A percentile compares a stretch with the other conserved stretches of the same genome.
Conservation (phyloP, 1,140 invertebrate species). For the Sarcophaga peregrina region DNA sequence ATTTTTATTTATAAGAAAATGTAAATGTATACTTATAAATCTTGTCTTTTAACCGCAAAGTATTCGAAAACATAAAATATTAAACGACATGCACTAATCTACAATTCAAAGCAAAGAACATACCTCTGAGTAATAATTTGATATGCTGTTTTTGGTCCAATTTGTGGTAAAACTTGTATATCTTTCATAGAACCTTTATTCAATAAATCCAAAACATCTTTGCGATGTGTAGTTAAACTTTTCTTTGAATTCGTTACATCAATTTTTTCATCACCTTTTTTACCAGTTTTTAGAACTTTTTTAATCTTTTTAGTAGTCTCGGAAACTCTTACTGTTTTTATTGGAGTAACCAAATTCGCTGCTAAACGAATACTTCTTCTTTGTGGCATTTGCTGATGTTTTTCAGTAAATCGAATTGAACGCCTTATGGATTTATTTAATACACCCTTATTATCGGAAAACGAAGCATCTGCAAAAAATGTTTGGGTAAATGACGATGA, state of each 20-base stretch:
- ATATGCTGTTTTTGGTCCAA: slow-evolving; percentile 53
- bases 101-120: neutral
- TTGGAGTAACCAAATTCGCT: neutral
- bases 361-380: slow-evolving; percentile 17
- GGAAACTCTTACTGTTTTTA: neutral
- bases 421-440: slow-evolving; percentile 40
- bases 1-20: too few relatives aligned
- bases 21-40: slow-evolving; percentile 21
- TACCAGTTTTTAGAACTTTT: neutral
- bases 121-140: slow-evolving; percentile 49
- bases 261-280: neutral
- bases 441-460: neutral
- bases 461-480: slow-evolving; percentile 7
- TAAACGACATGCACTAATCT: neutral
- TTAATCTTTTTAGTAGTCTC: neutral
- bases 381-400: neutral
- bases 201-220: slow-evolving; percentile 48
- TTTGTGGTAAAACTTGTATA: slow-evolving; percentile 47
- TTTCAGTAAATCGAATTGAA: slow-evolving; percentile 38
- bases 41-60: neutral
- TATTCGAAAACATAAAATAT: neutral
- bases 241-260: neutral
- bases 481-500: slow-evolving; percentile 20
- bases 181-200: slow-evolving; percentile 49
- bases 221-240: slow-evolving; percentile 43